Evolutionary conservation across 2,888 invertebrate species (phyloP).

Genomic region (Volucella bombylans): DNA sequence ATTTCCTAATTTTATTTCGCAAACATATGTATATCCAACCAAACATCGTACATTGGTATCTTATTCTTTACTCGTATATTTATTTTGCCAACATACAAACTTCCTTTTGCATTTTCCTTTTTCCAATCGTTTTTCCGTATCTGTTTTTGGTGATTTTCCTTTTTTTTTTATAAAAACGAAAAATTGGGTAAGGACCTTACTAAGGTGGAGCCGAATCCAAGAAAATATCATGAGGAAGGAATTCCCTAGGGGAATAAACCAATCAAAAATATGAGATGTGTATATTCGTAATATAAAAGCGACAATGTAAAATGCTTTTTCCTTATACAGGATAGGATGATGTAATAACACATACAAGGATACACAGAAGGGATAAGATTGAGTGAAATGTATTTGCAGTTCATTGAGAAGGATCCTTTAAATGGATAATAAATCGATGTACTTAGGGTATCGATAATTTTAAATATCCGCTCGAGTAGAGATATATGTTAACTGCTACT

Average conservation of each 20-base stretch:
- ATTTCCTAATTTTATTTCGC: conserved; percentile 30
- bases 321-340: background rate
- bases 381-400: conserved; percentile 22
- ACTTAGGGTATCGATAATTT: conserved; percentile 20
- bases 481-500: background rate
- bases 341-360: background rate
- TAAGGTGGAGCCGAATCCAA: background rate
- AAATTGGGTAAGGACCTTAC: background rate
- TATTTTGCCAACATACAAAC: background rate
- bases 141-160: conserved; percentile 6
- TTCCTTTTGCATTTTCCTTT: conserved; percentile 18
- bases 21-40: no score
- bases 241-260: conserved; percentile 19
- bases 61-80: background rate
- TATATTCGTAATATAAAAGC: conserved; percentile 16
- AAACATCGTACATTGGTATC: conserved; percentile 2
- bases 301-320: conserved; percentile 6
- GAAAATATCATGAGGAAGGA: background rate
- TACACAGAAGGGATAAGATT: background rate
- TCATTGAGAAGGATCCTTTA: conserved; percentile 29
- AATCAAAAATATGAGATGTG: conserved; percentile 15
- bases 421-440: conserved; percentile 41
- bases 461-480: background rate
- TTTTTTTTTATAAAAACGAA: background rate
- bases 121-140: conserved; percentile 14